These are phyloP conservation scores for Lacanobia oleracea DNA, from an alignment of 2,888 invertebrate species.

Conservation along the genomic window DNA sequence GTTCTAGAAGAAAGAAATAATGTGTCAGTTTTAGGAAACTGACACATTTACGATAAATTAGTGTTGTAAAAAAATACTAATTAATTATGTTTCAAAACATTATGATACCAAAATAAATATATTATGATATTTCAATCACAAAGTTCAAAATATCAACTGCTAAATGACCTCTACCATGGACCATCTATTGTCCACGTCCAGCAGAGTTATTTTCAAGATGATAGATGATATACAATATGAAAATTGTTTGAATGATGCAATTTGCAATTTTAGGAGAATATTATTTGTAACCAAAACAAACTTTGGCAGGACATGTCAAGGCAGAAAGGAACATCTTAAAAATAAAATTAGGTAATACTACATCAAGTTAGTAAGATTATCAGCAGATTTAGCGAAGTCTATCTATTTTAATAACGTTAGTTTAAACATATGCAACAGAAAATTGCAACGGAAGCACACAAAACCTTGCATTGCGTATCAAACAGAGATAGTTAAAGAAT, in stretches of 20 bases:
- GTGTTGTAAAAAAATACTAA: background rate
- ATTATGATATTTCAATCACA: background rate
- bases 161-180: background rate
- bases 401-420: background rate
- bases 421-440: background rate
- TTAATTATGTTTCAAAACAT: background rate
- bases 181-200: no score
- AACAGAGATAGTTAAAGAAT: background rate
- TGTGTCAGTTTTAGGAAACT: background rate
- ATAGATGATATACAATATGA: background rate
- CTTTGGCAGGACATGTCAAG: no score
- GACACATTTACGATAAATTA: background rate
- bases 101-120: background rate
- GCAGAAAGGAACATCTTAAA: no score
- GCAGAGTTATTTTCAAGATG: background rate
- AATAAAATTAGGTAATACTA: no score
- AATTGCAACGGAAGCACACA: background rate
- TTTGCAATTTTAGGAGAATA: no score
- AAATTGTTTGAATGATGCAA: background rate
- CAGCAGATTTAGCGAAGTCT: no score
- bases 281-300: no score
- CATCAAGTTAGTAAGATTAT: no score
- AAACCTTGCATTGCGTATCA: background rate
- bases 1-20: background rate
- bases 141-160: background rate